A percentile compares a stretch with the other conserved stretches of the same genome.
Evolutionary conservation across 2,113 vertebrate species (phyloP).

Genomic region (Orientallactaga bullata): DNA sequence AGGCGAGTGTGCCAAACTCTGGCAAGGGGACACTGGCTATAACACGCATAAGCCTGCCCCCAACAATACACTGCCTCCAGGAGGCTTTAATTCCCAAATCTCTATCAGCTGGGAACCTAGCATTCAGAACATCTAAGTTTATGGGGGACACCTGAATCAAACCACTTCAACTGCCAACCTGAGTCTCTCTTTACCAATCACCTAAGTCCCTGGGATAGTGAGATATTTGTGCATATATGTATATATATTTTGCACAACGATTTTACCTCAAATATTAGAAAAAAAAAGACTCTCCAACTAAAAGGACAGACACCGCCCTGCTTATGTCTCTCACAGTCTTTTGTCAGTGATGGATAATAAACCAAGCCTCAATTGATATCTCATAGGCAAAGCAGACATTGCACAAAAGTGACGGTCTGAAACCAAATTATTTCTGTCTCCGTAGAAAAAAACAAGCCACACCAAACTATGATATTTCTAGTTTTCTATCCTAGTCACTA

Average conservation of each 20-base stretch:
- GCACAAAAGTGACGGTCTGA: neutral
- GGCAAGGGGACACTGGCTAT: no score
- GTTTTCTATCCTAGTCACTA: constrained; percentile 39
- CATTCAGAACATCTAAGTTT: no score
- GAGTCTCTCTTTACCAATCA: neutral
- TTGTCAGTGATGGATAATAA: neutral
- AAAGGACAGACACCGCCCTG: neutral
- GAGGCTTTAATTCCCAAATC: no score
- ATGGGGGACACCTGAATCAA: no score
- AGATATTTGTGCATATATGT: neutral
- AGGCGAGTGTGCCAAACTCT: no score
- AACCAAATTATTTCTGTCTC: constrained; percentile 30
- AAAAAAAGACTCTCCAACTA: neutral
- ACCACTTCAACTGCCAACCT: neutral
- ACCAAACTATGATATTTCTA: constrained; percentile 42
- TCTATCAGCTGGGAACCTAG: no score
- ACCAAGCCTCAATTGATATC: neutral
- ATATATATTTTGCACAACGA: neutral
- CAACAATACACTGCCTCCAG: no score
- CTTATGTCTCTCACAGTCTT: constrained; percentile 13
- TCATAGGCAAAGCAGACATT: neutral
- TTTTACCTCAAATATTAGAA: neutral
- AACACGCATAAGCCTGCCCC: no score
- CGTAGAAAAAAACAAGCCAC: constrained; percentile 7
- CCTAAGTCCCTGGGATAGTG: neutral